These are phyloP conservation scores for Sceloporus undulatus DNA, from an alignment of 2,113 vertebrate genomes.

Conservation along the genomic window DNA sequence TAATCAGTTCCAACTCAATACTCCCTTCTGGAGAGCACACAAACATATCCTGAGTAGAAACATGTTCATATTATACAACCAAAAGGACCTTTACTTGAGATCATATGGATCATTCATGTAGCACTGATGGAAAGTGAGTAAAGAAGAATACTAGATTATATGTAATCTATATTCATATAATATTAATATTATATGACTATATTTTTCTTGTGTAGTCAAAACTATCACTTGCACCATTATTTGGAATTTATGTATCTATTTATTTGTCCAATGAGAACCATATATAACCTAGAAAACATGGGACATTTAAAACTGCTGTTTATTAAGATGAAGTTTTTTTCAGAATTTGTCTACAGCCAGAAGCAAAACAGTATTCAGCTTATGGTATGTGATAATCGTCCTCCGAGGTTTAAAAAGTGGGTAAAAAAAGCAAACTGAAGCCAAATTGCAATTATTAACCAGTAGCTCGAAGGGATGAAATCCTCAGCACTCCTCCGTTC, in stretches of 20 bases:
- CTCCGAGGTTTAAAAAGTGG: background rate
- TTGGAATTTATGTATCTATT: no score
- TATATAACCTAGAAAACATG: background rate
- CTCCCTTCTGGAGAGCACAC: constrained; percentile 36
- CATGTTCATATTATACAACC: background rate
- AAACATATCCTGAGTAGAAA: constrained; percentile 19
- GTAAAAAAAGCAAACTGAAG: background rate
- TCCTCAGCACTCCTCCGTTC: no score
- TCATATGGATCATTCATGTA: no score
- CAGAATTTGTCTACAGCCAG: background rate
- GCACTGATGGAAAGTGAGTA: no score
- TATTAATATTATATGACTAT: background rate
- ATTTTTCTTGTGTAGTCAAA: background rate
- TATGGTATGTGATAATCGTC: background rate
- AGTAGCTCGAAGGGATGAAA: no score
- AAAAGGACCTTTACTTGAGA: background rate
- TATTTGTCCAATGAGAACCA: no score
- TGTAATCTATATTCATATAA: background rate
- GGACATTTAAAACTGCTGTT: background rate
- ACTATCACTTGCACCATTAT: no score
- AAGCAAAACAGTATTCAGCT: background rate
- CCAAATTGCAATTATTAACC: no score
- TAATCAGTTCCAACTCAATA: constrained; percentile 46
- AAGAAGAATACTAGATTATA: background rate
- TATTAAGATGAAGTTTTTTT: background rate